Evolutionary conservation across 92 coral and sea anemone species (phyloP).

Genomic region (Epizoanthus rinbou): DNA sequence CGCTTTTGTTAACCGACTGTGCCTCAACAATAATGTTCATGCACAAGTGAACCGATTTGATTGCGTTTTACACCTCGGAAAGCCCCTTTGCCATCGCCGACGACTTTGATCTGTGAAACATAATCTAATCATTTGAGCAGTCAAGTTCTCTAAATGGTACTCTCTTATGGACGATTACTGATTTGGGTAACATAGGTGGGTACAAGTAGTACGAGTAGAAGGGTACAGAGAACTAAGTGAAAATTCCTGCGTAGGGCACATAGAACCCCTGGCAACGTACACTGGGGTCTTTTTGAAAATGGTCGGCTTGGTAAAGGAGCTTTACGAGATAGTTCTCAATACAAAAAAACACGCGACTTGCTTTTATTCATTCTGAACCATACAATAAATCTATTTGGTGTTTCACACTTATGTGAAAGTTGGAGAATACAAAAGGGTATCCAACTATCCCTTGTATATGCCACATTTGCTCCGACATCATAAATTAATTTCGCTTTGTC

Average conservation of each 20-base stretch:
- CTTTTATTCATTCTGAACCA: background rate
- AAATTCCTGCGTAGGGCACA: conserved; percentile 10
- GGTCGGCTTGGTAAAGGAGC: background rate
- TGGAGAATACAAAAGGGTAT: conserved; percentile 7
- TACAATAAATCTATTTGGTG: background rate
- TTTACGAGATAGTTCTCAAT: background rate
- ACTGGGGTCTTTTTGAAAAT: background rate
- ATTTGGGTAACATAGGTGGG: conserved; percentile 15
- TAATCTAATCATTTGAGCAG: conserved; percentile 48
- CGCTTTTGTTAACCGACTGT: conserved; percentile 32
- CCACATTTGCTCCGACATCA: conserved; percentile 17
- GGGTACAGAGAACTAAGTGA: background rate
- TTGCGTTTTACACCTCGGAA: conserved; percentile 42
- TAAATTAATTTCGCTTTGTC: background rate
- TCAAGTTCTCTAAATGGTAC: conserved; percentile 41
- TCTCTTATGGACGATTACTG: conserved; percentile 43
- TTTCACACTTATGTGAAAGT: conserved; percentile 30
- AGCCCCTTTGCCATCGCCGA: conserved; percentile 26
- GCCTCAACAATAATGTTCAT: conserved; percentile 11
- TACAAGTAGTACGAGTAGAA: background rate
- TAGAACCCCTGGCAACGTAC: conserved; percentile 28
- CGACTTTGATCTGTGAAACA: conserved; percentile 40
- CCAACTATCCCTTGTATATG: background rate
- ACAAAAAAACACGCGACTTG: background rate
- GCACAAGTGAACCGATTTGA: conserved; percentile 43